Evolutionary conservation across 2,113 vertebrate genomes (phyloP), one percentile per base, ranked within the genome.

Genomic region (Propithecus coquereli): DNA sequence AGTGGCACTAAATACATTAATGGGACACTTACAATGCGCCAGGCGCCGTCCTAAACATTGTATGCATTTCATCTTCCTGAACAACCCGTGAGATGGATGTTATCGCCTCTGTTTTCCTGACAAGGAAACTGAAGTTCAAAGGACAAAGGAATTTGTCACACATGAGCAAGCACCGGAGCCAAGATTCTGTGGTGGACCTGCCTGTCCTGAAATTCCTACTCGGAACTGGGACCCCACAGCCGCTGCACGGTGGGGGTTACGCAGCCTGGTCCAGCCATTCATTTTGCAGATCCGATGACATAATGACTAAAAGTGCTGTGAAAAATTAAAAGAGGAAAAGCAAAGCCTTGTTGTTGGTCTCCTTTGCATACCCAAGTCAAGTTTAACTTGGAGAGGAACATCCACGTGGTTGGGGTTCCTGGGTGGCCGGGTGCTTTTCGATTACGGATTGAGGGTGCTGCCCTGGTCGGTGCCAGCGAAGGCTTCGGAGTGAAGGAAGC

Each of bases 381-480:
- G 34, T 52, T 3, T 16, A 52, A 5, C 37, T 54, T 34, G 27
- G 25, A 12, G 30, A 40, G 25, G 3, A 1, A 59, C 70, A 50
- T 40, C 43, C 25, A 12, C 0, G 4, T 0, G 2, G 43, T 5
- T 4, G 8, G 25, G 45, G 52, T 4, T 11, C 54, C 32, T 2
- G 59, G n/a, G 30, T 20, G 65, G 74, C 11, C 0, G 8, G 52
- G n/a, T 23, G 23, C 32, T 74, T 71, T n/a, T 40, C 5, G 74
- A 61, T n/a, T 25, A 3, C 45, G 12, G 14, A 57, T 13, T 63
- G 11, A 27, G 45, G 2, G 17, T 25, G 13, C 77, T 30, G 9
- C 14, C 9, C n/a, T 4, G 1, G 37, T n/a, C 25, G 5, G 52
- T 27, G 45, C 17, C 34, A 40, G 4, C 3, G 0, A 65, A 16